Base-by-base conservation (phyloP, 2,113 vertebrate species). In the Melospiza georgiana region DNA sequence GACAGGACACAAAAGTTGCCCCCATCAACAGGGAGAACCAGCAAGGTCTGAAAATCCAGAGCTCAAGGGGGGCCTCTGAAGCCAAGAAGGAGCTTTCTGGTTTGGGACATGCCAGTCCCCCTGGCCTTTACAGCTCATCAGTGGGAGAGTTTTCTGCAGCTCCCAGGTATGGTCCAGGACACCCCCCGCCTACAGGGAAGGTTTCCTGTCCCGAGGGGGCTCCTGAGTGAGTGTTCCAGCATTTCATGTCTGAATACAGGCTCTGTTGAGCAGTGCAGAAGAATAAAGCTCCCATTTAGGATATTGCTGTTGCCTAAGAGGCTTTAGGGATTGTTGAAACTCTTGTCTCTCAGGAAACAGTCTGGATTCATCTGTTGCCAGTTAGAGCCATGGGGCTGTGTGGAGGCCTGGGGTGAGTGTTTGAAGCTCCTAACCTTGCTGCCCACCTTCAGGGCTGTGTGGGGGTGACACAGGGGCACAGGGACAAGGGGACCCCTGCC, bases 261-360 rank as follows among this genome's bases (percentile, higher is more conserved):
- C 82, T 96, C 85, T 96, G 76, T 95, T 78, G 76, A 84, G 80
- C 9, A 1, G 73, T n/a, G 37, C 1, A 54, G 11, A 25, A 58
- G 76, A 96, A 96, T 96, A 97, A 96, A 93, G 90, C 88, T 94
- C 41, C 88, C 92, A 92, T 95, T 96, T 94, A 95, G 90, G 84
- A 92, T 90, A 93, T 96, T 95, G 85, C 88, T 96, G 79, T 66
- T 89, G 83, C 78, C 80, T 97, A 96, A 97, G 96, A 97, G 86
- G 93, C 93, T 96, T 96, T 96, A 94, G 68, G 86, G 94, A 92
- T 97, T 96, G 90, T 92, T 93, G 91, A 93, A 96, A 93, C 90
- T 74, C 93, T 84, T 58, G 83, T 90, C 72, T 95, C 92, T 93
- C 68, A 11, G 96, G 93, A 94, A 96, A 75, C 31, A 90, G 76